Conservation (phyloP, 2,888 invertebrate genomes). For the Sepiola atlantica region DNA sequence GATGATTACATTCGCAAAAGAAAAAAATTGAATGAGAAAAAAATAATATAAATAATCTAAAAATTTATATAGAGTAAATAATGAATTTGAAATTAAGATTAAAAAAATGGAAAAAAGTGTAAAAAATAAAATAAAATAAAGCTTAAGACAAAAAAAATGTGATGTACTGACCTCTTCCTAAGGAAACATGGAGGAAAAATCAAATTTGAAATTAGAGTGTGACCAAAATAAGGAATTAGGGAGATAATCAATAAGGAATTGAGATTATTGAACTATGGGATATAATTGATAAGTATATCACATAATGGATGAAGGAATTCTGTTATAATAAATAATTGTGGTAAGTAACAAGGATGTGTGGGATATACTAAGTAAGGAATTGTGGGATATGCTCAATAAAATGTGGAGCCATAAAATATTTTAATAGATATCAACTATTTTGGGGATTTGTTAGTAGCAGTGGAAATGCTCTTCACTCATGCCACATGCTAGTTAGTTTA, state of each 20-base stretch:
- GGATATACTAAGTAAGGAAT: too few species aligned
- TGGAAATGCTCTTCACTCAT: background rate
- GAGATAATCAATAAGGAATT: background rate
- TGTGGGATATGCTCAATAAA: too few species aligned
- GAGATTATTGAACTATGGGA: background rate
- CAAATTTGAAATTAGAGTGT: background rate
- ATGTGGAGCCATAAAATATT: too few species aligned
- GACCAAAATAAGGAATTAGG: background rate
- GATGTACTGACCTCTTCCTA: slow-evolving; percentile 49
- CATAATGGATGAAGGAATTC: background rate
- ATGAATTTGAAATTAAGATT: background rate
- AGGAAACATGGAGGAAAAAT: slow-evolving; percentile 34
- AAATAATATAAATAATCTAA: background rate
- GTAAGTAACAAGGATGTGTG: too few species aligned
- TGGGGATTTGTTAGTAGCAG: background rate
- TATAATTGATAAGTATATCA: background rate
- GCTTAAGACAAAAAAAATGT: background rate
- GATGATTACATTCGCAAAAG: background rate
- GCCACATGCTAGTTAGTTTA: background rate
- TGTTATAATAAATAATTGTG: background rate
- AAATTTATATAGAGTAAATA: background rate
- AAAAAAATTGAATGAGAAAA: background rate
- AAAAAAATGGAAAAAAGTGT: too few species aligned
- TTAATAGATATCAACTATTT: background rate
- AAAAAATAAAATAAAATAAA: background rate